phyloP scores from a whole-genome alignment of 92 coral and sea anemone species.

The Virgularia gustaviana region DNA sequence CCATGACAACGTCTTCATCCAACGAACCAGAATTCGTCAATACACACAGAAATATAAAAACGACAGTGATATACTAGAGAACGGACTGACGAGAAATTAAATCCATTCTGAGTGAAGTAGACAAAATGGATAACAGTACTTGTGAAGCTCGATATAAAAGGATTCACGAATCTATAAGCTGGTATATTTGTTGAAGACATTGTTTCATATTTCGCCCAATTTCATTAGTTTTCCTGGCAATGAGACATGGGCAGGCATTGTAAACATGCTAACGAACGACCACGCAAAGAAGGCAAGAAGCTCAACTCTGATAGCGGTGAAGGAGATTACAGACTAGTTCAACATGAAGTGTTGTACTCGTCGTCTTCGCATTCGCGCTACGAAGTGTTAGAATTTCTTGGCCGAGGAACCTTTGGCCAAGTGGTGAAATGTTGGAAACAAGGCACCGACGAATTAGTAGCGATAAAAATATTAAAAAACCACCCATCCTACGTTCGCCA shows the following conservation, averaged over 20 bases:
- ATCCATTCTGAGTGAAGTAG: too few relatives aligned
- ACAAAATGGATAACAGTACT: too few relatives aligned
- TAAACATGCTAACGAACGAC: slow-evolving; percentile 58
- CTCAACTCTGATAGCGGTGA: slow-evolving; percentile 73
- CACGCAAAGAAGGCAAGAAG: slow-evolving; percentile 63
- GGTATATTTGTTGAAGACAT: slow-evolving; percentile 11
- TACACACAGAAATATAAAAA: too few relatives aligned
- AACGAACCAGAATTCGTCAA: too few relatives aligned
- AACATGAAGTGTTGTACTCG: slow-evolving; percentile 80
- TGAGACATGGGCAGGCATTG: slow-evolving; percentile 64
- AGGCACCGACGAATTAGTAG: slow-evolving; percentile 90
- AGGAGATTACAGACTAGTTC: slow-evolving; percentile 91
- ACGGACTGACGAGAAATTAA: too few relatives aligned
- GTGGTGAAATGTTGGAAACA: slow-evolving; percentile 98
- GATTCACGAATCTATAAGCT: background rate
- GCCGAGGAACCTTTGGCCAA: slow-evolving; percentile 99
- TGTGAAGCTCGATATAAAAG: background rate
- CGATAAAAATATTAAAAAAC: slow-evolving; percentile 90
- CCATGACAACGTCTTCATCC: too few relatives aligned
- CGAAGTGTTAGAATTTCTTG: slow-evolving; percentile 90
- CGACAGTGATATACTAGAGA: too few relatives aligned
- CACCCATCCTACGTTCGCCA: slow-evolving; percentile 98
- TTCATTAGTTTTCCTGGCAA: slow-evolving; percentile 49
- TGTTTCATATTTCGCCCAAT: slow-evolving; percentile 32
- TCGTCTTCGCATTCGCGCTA: slow-evolving; percentile 77